Conservation (phyloP, 2,113 vertebrate genomes). For the Malaclemys terrapin region DNA sequence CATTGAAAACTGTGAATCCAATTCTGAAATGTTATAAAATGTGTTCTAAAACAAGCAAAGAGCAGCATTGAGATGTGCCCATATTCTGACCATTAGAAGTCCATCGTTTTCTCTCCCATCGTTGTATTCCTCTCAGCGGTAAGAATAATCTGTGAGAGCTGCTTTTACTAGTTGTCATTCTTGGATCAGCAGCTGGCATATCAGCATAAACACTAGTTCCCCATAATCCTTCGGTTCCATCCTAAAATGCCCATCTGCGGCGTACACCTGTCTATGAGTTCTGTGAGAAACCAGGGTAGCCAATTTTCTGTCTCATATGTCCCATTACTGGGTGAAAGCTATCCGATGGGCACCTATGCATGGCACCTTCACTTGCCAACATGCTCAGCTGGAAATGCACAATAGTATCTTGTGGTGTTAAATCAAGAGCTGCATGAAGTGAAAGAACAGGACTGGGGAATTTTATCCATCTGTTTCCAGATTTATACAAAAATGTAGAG, state of each 20-base stretch:
- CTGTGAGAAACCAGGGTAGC: not conserved
- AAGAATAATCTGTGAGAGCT: not conserved
- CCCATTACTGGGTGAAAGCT: not conserved
- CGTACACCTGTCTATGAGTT: rapidly evolving
- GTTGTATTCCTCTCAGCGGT: not conserved
- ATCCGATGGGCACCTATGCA: not conserved
- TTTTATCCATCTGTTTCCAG: not conserved
- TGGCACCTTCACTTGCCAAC: not conserved
- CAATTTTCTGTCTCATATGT: rapidly evolving
- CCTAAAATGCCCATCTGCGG: not conserved
- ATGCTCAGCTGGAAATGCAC: not conserved
- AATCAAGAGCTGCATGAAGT: not conserved
- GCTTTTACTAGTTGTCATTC: not conserved
- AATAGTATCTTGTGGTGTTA: not conserved
- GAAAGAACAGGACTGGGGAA: not conserved
- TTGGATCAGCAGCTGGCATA: not conserved
- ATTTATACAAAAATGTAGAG: not conserved
- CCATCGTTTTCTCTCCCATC: not conserved
- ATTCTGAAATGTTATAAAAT: not conserved
- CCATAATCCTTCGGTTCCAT: not conserved
- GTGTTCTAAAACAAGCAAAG: not conserved
- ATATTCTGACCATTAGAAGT: not conserved
- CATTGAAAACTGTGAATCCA: slow-evolving; percentile 20
- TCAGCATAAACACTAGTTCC: not conserved
- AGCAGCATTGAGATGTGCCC: rapidly evolving